These are phyloP conservation scores for Dryocosmus kuriphilus DNA, from an alignment of 2,888 invertebrate genomes.

Conservation along the genomic window DNA sequence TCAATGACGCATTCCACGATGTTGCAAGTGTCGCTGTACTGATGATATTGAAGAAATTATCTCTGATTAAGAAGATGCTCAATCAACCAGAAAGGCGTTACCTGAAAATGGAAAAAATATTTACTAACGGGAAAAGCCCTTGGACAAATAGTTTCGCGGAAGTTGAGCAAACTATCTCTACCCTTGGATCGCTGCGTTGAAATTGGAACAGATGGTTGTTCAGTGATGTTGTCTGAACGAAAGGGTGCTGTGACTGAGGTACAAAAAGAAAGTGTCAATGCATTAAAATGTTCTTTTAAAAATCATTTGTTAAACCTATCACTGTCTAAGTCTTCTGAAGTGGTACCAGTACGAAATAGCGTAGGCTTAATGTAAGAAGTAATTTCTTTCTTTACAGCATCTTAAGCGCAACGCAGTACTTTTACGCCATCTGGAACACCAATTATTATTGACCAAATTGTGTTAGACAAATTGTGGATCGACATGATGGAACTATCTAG, in stretches of 20 bases:
- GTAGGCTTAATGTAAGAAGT: conserved; percentile 46
- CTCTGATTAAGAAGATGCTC: not conserved
- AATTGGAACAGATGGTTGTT: too few species aligned
- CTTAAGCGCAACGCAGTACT: conserved; percentile 11
- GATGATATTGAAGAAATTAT: conserved; percentile 14
- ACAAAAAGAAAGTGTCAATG: not conserved
- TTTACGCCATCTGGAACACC: not conserved
- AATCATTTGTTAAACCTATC: conserved; percentile 47
- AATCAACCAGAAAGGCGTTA: conserved; percentile 5
- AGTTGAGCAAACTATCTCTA: conserved; percentile 29
- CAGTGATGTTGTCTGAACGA: too few species aligned
- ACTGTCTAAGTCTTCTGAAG: conserved; percentile 20
- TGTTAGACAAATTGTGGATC: conserved; percentile 40
- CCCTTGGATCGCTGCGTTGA: too few species aligned
- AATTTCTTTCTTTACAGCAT: conserved; percentile 41
- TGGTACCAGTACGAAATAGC: too few species aligned
- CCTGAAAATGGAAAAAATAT: not conserved
- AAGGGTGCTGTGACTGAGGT: too few species aligned
- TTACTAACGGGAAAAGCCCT: too few species aligned
- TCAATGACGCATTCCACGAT: conserved; percentile 37
- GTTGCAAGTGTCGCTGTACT: not conserved
- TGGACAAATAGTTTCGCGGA: not conserved
- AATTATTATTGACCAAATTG: conserved; percentile 24
- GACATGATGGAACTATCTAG: too few species aligned
- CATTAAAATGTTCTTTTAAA: conserved; percentile 42